Conservation (phyloP, 2,113 vertebrate species). For the Erythrolamprus reginae region DNA sequence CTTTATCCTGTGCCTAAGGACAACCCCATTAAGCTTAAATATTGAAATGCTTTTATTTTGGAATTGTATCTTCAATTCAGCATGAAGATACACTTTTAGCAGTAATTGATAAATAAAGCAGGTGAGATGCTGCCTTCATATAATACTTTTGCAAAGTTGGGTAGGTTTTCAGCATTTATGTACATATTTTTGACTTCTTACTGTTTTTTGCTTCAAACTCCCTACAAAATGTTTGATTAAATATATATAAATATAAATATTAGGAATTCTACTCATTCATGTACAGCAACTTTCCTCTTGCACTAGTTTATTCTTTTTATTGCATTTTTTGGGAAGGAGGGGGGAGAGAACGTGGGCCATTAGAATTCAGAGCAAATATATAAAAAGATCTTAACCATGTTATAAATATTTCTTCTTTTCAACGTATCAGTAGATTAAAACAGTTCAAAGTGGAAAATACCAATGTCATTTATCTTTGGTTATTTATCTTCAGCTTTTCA, state of each 20-base stretch:
- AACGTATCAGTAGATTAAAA: not conserved
- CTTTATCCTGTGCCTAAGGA: not conserved
- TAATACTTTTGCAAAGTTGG: not conserved
- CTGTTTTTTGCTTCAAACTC: not conserved
- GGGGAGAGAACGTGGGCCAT: not conserved
- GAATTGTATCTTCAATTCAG: not conserved
- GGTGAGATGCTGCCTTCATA: not conserved
- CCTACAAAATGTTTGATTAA: not conserved
- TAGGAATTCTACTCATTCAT: not conserved
- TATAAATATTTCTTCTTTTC: not conserved
- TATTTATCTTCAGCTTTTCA: conserved; percentile 81
- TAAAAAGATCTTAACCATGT: not conserved
- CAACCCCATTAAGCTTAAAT: not conserved
- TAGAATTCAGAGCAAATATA: not conserved
- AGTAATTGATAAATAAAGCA: not conserved
- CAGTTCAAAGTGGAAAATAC: not conserved
- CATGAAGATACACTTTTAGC: not conserved
- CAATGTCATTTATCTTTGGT: not conserved
- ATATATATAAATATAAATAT: too few relatives aligned
- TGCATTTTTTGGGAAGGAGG: not conserved
- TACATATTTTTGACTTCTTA: not conserved
- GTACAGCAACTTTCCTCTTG: not conserved
- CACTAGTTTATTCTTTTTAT: not conserved
- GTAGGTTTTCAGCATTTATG: not conserved
- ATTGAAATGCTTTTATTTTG: not conserved